Base-by-base conservation (phyloP, 2,797 vertebrate genomes). In the Anisognathus igniventris region DNA sequence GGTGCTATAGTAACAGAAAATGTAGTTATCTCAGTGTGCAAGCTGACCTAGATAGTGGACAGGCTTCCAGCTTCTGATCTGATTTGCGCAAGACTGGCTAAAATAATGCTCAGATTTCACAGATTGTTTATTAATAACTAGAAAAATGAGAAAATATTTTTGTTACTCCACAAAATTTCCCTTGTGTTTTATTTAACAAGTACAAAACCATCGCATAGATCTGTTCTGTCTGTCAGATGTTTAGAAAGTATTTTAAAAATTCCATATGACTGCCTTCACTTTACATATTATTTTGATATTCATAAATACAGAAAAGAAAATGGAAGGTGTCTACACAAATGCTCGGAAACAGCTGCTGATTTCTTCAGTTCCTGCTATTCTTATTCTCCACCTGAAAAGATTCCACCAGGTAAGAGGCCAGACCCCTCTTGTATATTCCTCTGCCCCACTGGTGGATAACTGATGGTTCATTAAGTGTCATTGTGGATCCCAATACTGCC, bases 261-360 rank as follows among this genome's bases (percentile, higher is more conserved):
- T 54, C 68, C 30, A 9, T 50, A 42, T 45, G 62, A 91, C 57
- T 82, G 45, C 35, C 20, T 62, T 81, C 53, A 65, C 62, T 86
- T 92, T 16, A 86, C 58, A 57, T 85, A 61, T 74, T 67, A 30
- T 54, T 90, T 76, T 86, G 8, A 47, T 91, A 60, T 87, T 80
- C 56, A n/a, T 45, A 54, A 70, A 73, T 95, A 97, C 98, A 99
- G 98, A 97, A 94, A 99, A 98, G 96, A 99, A 98, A 87, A 72
- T 93, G 67, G 99, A 99, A 95, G 99, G 98, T 70, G 97, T 99
- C 81, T 99, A 99, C 96, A 99, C 99, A 86, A 99, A 99, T 50
- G 99, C 99, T 40, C 98, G 99, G 82, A 99, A 99, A 83, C 99
- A 99, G 95, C 98, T 99, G 89, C 97, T 99, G 80, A 99, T 99